Evolutionary conservation across 2,888 invertebrate species (phyloP).

Genomic region (Oligia fasciuncula): DNA sequence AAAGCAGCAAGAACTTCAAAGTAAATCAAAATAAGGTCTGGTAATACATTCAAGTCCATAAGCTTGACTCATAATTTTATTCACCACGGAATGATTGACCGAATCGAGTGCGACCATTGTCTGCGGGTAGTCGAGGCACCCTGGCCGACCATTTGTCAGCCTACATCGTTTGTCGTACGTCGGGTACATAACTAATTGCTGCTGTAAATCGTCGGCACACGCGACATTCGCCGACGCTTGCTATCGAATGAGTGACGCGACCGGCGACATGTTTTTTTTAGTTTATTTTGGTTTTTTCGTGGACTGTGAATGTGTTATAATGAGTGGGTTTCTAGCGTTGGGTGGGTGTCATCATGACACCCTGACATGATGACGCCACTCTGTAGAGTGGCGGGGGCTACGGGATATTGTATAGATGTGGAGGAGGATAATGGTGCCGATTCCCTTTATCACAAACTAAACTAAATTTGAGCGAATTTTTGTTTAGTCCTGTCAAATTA

Average conservation of each 20-base stretch:
- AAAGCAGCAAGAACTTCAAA: constrained; percentile 16
- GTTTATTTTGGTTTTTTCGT: constrained; percentile 38
- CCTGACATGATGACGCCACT: too few relatives aligned
- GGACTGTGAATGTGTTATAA: constrained; percentile 54
- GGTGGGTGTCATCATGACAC: constrained; percentile 35
- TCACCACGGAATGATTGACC: constrained; percentile 67
- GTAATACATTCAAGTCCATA: constrained; percentile 51
- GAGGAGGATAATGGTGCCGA: background rate
- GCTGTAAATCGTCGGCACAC: constrained; percentile 70
- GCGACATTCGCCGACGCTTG: constrained; percentile 65
- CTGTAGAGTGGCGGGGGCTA: background rate
- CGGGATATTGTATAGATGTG: constrained; percentile 12
- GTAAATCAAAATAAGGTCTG: constrained; percentile 47
- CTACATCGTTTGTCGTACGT: constrained; percentile 70
- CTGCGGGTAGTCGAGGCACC: constrained; percentile 69
- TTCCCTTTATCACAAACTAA: too few relatives aligned
- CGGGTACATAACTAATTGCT: constrained; percentile 72
- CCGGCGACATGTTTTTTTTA: constrained; percentile 58
- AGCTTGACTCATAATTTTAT: constrained; percentile 63
- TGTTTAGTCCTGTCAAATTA: too few relatives aligned
- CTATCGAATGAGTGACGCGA: constrained; percentile 67
- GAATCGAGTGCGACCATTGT: constrained; percentile 68
- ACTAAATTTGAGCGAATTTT: too few relatives aligned
- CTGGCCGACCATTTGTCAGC: constrained; percentile 70
- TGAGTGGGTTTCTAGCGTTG: constrained; percentile 53